phyloP scores from a whole-genome alignment of 1,140 invertebrate species.

The Brachionus angularis region DNA sequence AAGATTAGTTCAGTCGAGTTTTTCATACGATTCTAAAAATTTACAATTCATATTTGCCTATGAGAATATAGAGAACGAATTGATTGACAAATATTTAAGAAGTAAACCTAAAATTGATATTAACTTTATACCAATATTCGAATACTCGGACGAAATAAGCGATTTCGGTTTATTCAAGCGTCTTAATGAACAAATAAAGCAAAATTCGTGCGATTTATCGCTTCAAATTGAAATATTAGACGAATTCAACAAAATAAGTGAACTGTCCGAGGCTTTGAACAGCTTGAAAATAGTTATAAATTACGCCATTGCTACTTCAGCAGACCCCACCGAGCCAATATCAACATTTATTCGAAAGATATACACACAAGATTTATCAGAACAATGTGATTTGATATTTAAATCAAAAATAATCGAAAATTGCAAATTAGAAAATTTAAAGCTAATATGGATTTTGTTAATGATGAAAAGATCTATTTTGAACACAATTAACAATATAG shows the following conservation, averaged over 20 bases:
- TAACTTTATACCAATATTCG: not conserved
- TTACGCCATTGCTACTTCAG: not conserved
- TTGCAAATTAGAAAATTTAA: slow-evolving; percentile 14
- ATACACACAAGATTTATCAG: not conserved
- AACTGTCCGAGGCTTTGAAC: slow-evolving; percentile 21
- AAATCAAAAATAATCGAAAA: slow-evolving; percentile 10
- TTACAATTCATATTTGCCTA: slow-evolving; percentile 4
- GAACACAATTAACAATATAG: not conserved
- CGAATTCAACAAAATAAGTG: slow-evolving; percentile 22
- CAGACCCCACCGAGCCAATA: not conserved
- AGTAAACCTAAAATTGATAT: slow-evolving; percentile 6
- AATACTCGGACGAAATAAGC: slow-evolving; percentile 19
- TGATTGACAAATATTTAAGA: slow-evolving; percentile 4
- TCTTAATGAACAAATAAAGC: slow-evolving; percentile 7
- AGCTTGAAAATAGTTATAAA: not conserved
- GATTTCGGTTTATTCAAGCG: slow-evolving; percentile 10
- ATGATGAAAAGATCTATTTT: slow-evolving; percentile 18
- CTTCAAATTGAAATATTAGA: not conserved
- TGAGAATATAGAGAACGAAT: slow-evolving; percentile 15
- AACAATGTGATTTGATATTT: not conserved
- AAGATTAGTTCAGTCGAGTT: not conserved
- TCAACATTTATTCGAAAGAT: slow-evolving; percentile 1
- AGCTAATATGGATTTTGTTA: slow-evolving; percentile 15
- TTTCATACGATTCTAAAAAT: slow-evolving; percentile 12
- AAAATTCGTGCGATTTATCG: not conserved